phyloP scores from a whole-genome alignment of 2,888 invertebrate genomes.

The Eristalis arbustorum region DNA sequence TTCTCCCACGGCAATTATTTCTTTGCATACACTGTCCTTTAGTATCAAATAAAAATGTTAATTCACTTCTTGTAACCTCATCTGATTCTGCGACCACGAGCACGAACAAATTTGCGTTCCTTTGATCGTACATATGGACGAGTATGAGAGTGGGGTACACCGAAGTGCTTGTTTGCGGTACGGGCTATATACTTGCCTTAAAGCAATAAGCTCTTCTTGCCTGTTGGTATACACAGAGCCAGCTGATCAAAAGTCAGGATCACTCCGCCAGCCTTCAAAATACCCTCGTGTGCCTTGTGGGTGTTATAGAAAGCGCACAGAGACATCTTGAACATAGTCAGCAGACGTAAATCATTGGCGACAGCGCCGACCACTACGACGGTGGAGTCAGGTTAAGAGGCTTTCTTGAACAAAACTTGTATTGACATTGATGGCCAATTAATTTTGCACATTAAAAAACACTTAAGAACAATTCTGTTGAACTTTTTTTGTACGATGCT shows the following conservation, averaged over 20 bases:
- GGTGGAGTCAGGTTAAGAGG: slow-evolving; percentile 90
- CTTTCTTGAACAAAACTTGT: slow-evolving; percentile 92
- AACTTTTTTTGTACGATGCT: slow-evolving; percentile 98
- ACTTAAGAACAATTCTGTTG: slow-evolving; percentile 95
- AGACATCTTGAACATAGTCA: slow-evolving; percentile 94
- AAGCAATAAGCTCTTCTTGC: slow-evolving; percentile 95
- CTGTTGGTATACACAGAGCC: slow-evolving; percentile 95
- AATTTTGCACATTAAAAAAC: slow-evolving; percentile 98
- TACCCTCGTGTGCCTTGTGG: slow-evolving; percentile 96
- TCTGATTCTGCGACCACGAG: slow-evolving; percentile 97
- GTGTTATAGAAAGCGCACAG: slow-evolving; percentile 97
- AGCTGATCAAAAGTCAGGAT: slow-evolving; percentile 98
- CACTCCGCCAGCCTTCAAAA: slow-evolving; percentile 97
- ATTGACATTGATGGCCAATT: slow-evolving; percentile 97
- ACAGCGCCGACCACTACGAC: slow-evolving; percentile 97
- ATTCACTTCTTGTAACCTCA: slow-evolving; percentile 94
- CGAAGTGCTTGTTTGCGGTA: slow-evolving; percentile 98
- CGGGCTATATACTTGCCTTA: slow-evolving; percentile 97
- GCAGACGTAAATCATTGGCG: slow-evolving; percentile 96
- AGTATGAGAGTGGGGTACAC: slow-evolving; percentile 98
- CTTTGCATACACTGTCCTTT: slow-evolving; percentile 46
- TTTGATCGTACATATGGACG: slow-evolving; percentile 98
- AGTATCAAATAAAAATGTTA: slow-evolving; percentile 53
- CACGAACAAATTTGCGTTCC: slow-evolving; percentile 98
- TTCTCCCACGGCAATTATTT: slow-evolving; percentile 33